These are phyloP conservation scores for Apodemus agrarius DNA, from an alignment of 2,797 vertebrate genomes.

Conservation along the genomic window DNA sequence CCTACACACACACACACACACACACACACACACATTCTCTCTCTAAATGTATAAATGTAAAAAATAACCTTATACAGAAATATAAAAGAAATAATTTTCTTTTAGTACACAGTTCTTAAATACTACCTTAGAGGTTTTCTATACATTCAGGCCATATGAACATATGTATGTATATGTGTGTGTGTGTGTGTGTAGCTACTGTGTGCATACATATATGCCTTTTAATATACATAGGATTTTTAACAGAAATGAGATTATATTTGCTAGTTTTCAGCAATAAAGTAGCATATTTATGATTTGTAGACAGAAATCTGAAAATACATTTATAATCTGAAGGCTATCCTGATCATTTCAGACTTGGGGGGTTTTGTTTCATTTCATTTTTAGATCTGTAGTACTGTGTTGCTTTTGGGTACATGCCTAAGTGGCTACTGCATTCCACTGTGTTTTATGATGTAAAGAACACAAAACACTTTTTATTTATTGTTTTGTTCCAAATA, in stretches of 20 bases:
- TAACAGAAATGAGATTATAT: not conserved
- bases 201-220: not conserved
- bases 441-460: not conserved
- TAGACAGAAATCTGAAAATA: slow-evolving; percentile 26
- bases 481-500: not conserved
- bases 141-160: not conserved
- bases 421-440: not conserved
- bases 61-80: not conserved
- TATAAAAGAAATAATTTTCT: not conserved
- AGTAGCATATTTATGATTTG: not conserved
- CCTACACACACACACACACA: not conserved
- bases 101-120: not conserved
- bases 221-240: slow-evolving; percentile 1
- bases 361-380: not conserved
- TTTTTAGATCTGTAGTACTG: not conserved
- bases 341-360: not conserved
- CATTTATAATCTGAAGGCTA: not conserved
- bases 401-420: not conserved
- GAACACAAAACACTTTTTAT: not conserved
- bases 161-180: not conserved
- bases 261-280: slow-evolving; percentile 14
- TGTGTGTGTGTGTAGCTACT: not conserved
- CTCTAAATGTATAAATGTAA: not conserved
- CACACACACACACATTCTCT: no score
- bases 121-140: not conserved